Base-by-base conservation (phyloP, 1,140 invertebrate genomes). In the Anagrus nilaparvatae region DNA sequence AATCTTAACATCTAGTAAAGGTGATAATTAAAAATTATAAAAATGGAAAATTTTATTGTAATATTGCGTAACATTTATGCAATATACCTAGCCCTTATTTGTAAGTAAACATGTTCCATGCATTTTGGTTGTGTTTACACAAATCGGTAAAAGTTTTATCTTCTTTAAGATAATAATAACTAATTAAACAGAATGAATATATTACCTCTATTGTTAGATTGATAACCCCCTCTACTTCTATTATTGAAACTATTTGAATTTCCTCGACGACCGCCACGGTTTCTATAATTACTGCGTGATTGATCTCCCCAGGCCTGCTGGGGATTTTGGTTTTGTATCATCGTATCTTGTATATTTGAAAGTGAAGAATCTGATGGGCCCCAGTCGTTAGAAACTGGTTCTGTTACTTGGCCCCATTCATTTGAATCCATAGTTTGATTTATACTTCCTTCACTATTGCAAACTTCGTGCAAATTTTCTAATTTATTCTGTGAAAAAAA, bases 211-310 rank as follows among this genome's bases (percentile, higher is more conserved):
- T 63, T 61, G 47, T 67, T 65, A 50, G 65, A 63, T 38, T 66
- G 62, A 33, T 63, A 65, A 36, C 55, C 59, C 21, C 54, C 50
- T 7, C 50, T 44, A n/a, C 52, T 56, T 49, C 63, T 52, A 19
- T 61, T 54, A 42, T 54, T 56, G 36, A 65, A 69, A 10, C 58
- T 60, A 38, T 67, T 69, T n/a, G 60, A 38, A 34, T 56, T 64
- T 9, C 59, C 56, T n/a, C 63, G 53, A 30, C 63, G 56, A 24
- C 58, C 51, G n/a, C 61, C 63, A 8, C 63, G 56, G 18, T 60
- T 58, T 44, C 63, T 54, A 30, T 60, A 69, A 24, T 55, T 51
- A 40, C 56, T 54, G 12, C 62, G 53, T 30, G 59, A 62, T 38
- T 61, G 58, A 27, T 65, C 61, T 14, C 58, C 57, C 63, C 66